phyloP scores from a whole-genome alignment of 2,113 vertebrate genomes.

The Pan troglodytes region NHGRI_mPanTro3-v2.1_pri NC_072398.2:67675501-67676000 shows the following conservation, averaged over 20 bases:
- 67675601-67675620: neutral
- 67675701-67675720: neutral
- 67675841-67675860: too few species aligned
- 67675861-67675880: neutral
- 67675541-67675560: neutral
- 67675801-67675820: neutral
- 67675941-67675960: neutral
- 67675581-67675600: neutral
- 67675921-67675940: neutral
- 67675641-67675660: neutral
- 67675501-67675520: conserved; percentile 51
- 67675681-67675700: neutral
- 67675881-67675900: neutral
- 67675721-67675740: neutral
- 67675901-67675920: neutral
- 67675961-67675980: neutral
- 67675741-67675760: neutral
- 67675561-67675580: neutral
- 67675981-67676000: neutral
- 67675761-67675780: neutral
- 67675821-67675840: neutral
- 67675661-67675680: neutral
- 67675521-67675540: conserved; percentile 53
- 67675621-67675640: neutral
- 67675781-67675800: neutral